Evolutionary conservation across 2,113 vertebrate genomes (phyloP).

Genomic region (Petromus typicus): DNA sequence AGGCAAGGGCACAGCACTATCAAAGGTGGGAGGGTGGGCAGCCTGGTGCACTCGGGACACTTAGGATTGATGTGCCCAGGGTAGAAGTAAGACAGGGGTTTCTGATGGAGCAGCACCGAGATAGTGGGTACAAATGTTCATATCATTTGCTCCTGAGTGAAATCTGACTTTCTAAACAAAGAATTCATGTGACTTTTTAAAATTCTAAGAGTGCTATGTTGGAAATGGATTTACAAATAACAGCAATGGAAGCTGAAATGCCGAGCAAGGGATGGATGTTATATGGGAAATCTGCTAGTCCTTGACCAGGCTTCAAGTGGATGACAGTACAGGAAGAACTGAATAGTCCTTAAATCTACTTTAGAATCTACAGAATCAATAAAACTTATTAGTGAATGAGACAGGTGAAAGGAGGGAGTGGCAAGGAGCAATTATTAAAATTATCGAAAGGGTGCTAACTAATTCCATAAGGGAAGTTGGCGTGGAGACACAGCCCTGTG

Average conservation of each 20-base stretch:
- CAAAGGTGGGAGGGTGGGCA: neutral
- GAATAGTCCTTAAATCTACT: neutral
- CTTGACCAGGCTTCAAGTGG: neutral
- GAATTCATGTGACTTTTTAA: neutral
- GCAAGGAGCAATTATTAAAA: neutral
- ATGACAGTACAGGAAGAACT: neutral
- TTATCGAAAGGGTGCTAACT: neutral
- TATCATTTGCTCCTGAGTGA: neutral
- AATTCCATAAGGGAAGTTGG: neutral
- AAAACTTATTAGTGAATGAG: neutral
- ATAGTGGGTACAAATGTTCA: neutral
- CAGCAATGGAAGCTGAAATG: neutral
- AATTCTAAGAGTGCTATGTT: neutral
- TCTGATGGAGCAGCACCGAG: neutral
- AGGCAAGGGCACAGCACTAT: neutral
- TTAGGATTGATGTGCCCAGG: neutral
- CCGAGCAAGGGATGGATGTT: neutral
- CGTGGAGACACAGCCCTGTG: neutral
- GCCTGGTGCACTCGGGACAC: neutral
- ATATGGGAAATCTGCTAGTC: neutral
- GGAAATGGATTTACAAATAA: neutral
- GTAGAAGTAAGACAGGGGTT: neutral
- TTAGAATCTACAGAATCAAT: neutral
- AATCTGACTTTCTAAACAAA: neutral
- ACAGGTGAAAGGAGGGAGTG: neutral